Percentiles rank a stretch among this genome's conserved stretches.
Conservation (phyloP, 2,888 invertebrate species). For the Drosophila percnosoma region DNA sequence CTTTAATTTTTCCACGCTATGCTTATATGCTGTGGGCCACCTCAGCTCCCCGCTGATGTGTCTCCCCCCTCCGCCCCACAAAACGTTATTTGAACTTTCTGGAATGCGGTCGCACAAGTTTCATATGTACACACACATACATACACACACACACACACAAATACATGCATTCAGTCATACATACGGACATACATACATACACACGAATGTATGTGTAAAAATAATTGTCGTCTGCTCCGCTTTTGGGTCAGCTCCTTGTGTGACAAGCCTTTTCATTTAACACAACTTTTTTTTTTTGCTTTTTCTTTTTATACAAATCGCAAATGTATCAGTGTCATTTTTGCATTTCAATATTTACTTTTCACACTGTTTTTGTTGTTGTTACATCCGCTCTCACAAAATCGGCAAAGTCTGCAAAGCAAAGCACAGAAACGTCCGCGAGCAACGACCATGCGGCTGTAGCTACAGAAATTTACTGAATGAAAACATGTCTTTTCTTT, state of each 20-base stretch:
- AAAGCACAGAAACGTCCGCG: slow-evolving; percentile 38
- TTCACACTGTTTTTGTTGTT: slow-evolving; percentile 56
- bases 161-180: neutral
- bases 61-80: neutral
- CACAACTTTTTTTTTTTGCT: slow-evolving; percentile 20
- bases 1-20: slow-evolving; percentile 64
- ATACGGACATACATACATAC: neutral
- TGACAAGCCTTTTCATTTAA: slow-evolving; percentile 40
- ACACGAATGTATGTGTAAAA: slow-evolving; percentile 15
- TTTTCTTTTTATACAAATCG: slow-evolving; percentile 23
- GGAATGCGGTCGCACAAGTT: slow-evolving; percentile 77
- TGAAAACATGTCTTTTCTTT: slow-evolving; percentile 83
- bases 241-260: slow-evolving; percentile 40
- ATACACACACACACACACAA: neutral
- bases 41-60: slow-evolving; percentile 27
- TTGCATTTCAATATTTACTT: slow-evolving; percentile 56
- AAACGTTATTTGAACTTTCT: slow-evolving; percentile 75
- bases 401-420: slow-evolving; percentile 16
- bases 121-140: slow-evolving; percentile 30
- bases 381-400: slow-evolving; percentile 50
- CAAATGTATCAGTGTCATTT: slow-evolving; percentile 33
- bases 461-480: slow-evolving; percentile 82
- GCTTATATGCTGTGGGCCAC: slow-evolving; percentile 49
- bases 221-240: slow-evolving; percentile 30
- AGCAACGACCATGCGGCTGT: slow-evolving; percentile 72